Conservation (phyloP, 2,113 vertebrate genomes). For the Cryptotis parvus region DNA sequence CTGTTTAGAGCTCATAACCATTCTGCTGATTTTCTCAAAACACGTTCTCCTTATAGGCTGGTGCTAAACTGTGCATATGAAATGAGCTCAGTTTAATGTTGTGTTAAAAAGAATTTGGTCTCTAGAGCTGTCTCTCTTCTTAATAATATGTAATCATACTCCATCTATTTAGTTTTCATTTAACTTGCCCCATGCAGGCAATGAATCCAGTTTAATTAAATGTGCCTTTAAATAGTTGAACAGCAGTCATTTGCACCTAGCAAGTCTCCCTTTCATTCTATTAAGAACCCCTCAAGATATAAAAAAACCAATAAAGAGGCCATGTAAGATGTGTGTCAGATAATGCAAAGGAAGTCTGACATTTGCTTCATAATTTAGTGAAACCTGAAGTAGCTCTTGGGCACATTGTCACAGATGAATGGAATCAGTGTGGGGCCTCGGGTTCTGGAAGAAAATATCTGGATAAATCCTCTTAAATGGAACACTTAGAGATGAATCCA, state of each 20-base stretch:
- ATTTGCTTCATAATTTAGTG: constrained; percentile 86
- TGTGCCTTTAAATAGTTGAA: constrained; percentile 84
- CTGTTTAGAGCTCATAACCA: constrained; percentile 85
- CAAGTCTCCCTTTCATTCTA: constrained; percentile 75
- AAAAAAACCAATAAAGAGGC: constrained; percentile 84
- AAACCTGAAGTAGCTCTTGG: constrained; percentile 72
- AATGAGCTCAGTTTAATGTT: constrained; percentile 87
- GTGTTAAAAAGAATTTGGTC: constrained; percentile 87
- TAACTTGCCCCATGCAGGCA: constrained; percentile 84
- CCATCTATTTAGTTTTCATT: constrained; percentile 87
- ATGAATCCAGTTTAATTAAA: constrained; percentile 89
- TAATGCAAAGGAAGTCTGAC: constrained; percentile 81
- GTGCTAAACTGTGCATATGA: constrained; percentile 87
- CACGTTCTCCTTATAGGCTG: constrained; percentile 81
- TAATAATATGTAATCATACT: constrained; percentile 88
- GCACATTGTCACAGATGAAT: constrained; percentile 18
- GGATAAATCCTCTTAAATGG: constrained; percentile 73
- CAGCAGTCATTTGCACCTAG: constrained; percentile 81
- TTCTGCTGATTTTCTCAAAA: constrained; percentile 87
- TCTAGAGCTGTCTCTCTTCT: constrained; percentile 84
- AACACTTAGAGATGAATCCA: constrained; percentile 65
- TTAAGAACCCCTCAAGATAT: constrained; percentile 81
- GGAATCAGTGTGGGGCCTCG: constrained; percentile 23
- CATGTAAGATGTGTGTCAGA: constrained; percentile 77
- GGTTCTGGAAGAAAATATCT: constrained; percentile 72